phyloP scores from a whole-genome alignment of 2,888 invertebrate genomes.

The Apamea monoglypha region DNA sequence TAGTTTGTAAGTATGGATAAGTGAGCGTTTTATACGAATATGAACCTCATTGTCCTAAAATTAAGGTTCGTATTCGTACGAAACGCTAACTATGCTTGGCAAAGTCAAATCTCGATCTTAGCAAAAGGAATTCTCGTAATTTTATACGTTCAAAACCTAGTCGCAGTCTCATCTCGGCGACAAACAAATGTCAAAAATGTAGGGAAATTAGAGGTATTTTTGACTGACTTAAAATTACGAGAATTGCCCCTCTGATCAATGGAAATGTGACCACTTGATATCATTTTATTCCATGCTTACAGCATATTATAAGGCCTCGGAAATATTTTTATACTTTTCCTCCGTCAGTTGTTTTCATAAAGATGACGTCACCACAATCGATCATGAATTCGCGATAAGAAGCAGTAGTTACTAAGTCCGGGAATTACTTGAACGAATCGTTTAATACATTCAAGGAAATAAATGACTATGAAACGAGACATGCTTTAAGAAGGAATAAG shows the following conservation, averaged over 20 bases:
- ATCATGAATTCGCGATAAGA: slow-evolving; percentile 26
- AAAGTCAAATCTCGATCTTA: not conserved
- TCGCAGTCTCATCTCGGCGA: no score
- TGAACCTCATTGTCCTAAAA: not conserved
- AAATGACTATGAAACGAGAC: not conserved
- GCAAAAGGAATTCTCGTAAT: not conserved
- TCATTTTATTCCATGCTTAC: not conserved
- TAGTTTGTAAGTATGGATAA: not conserved
- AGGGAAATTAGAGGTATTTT: no score
- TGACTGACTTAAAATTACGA: no score
- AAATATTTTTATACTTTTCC: not conserved
- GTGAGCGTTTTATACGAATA: not conserved
- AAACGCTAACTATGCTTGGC: not conserved
- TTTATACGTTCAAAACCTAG: no score
- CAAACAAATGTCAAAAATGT: no score
- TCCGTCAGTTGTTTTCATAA: slow-evolving; percentile 7
- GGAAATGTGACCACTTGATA: not conserved
- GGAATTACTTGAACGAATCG: not conserved
- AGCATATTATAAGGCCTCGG: not conserved
- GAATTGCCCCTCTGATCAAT: not conserved
- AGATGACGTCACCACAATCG: slow-evolving; percentile 21
- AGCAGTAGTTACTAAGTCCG: not conserved
- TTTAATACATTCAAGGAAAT: not conserved
- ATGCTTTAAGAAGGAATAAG: not conserved
- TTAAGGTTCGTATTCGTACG: not conserved